Percentiles rank a stretch among this genome's conserved stretches.
These are phyloP conservation scores for Halichoeres trimaculatus DNA, from an alignment of 2,113 vertebrate species.

Conservation along the genomic window DNA sequence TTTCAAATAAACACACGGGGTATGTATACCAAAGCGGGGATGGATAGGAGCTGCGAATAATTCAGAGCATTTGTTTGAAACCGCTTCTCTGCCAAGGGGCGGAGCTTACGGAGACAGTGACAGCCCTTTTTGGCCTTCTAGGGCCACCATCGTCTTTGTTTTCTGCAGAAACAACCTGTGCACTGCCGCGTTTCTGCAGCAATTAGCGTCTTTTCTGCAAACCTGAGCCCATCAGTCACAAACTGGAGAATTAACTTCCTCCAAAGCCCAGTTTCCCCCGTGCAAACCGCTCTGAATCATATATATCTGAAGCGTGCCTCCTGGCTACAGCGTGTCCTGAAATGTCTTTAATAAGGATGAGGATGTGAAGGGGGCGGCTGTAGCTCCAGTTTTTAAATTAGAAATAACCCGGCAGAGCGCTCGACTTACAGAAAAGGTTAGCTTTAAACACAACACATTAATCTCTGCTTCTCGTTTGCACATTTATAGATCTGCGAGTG, in stretches of 20 bases:
- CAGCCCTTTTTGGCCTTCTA: not conserved
- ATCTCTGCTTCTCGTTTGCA: slow-evolving; percentile 74
- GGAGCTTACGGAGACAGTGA: not conserved
- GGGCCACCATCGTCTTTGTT: too few species aligned
- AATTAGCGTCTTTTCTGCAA: slow-evolving; percentile 31
- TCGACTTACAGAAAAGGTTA: slow-evolving; percentile 81
- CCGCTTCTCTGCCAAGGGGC: slow-evolving; percentile 19
- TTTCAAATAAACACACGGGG: slow-evolving; percentile 67
- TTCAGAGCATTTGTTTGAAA: slow-evolving; percentile 51
- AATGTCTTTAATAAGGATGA: slow-evolving; percentile 82
- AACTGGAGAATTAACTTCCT: slow-evolving; percentile 67
- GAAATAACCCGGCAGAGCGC: slow-evolving; percentile 74
- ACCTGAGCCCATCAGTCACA: slow-evolving; percentile 40
- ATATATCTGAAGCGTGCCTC: slow-evolving; percentile 81
- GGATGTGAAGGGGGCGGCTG: slow-evolving; percentile 70
- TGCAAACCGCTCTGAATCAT: slow-evolving; percentile 78
- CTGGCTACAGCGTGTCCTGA: slow-evolving; percentile 76
- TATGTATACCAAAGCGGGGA: slow-evolving; percentile 45
- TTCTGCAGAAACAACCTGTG: too few species aligned
- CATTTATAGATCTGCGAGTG: slow-evolving; percentile 57
- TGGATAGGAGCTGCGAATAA: slow-evolving; percentile 60
- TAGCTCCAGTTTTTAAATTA: slow-evolving; percentile 81
- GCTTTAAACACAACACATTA: slow-evolving; percentile 79
- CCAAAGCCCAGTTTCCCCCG: slow-evolving; percentile 80
- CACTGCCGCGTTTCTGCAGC: slow-evolving; percentile 1